These are phyloP conservation scores for Tetanocera ferruginea DNA, from an alignment of 2,888 invertebrate genomes.

Conservation along the genomic window DNA sequence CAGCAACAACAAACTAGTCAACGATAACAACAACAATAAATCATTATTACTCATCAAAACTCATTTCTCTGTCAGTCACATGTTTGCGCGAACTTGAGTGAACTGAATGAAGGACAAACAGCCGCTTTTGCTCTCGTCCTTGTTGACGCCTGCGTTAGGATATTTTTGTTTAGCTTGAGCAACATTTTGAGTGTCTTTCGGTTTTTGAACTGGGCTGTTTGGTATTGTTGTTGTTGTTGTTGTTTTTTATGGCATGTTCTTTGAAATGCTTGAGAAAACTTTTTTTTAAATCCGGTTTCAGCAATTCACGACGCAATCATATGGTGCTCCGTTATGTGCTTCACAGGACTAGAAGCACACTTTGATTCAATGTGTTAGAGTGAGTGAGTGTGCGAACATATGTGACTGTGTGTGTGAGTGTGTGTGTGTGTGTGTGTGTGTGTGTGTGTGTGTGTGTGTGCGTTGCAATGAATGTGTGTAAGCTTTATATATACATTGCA, in stretches of 20 bases:
- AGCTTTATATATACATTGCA: too few species aligned
- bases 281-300: background rate
- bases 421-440: background rate
- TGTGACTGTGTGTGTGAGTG: background rate
- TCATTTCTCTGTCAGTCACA: background rate
- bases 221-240: background rate
- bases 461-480: too few species aligned
- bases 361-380: background rate
- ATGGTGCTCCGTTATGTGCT: background rate
- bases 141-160: conserved; percentile 6
- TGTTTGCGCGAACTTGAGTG: background rate
- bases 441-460: too few species aligned
- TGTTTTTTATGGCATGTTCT: background rate
- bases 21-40: background rate
- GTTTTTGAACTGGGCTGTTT: background rate
- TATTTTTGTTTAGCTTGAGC: background rate
- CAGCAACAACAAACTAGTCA: too few species aligned
- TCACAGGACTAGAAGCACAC: background rate
- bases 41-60: background rate
- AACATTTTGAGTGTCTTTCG: background rate
- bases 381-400: background rate
- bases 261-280: background rate
- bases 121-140: background rate
- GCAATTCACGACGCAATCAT: background rate
- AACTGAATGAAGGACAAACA: background rate